Base-by-base conservation (phyloP, 2,797 vertebrate genomes). In the Sebastes reedi region DNA sequence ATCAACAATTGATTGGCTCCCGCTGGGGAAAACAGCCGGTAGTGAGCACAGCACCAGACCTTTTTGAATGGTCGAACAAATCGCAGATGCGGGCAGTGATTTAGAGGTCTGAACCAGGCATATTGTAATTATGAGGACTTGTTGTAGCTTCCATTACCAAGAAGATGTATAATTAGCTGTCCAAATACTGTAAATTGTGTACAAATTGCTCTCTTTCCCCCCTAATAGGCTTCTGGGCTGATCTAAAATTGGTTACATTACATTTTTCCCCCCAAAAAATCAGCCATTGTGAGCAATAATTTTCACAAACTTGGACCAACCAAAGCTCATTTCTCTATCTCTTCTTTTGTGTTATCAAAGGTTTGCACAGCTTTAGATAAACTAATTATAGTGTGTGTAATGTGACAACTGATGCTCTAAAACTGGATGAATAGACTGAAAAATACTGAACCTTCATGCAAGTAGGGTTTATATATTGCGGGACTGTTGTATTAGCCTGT, bases 61-160 rank as follows among this genome's bases (percentile, higher is more conserved):
- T 71, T 58, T 73, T 30, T 52, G 18, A 74, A 67, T n/a, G n/a
- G 18, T 24, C 8, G 8, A 72, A 60, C n/a, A 50, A 71, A 80
- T 65, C 30, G 24, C 54, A 62, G 25, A 67, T 67, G 72, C 8
- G 0, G 67, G 32, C 61, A 22, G 6, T 25, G 52, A 64, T 60
- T 62, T 5, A 22, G 68, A 60, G 25, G 29, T 55, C 69, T 77
- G 25, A 67, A 59, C 58, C 54, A 36, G 36, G 16, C 62, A 27
- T 46, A 69, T 55, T 65, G 8, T 20, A 39, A 29, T 36, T 32
- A 50, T 29, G 27, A 62, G 8, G 72, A 24, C 29, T 34, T 50
- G 9, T 58, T 70, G 22, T 7, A 3, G 18, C 11, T 29, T 16
- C 25, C 9, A 14, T 39, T 32, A 54, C 2, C 0, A 32, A 14